phyloP scores from a whole-genome alignment of 2,797 vertebrate species.

The Anas acuta region DNA sequence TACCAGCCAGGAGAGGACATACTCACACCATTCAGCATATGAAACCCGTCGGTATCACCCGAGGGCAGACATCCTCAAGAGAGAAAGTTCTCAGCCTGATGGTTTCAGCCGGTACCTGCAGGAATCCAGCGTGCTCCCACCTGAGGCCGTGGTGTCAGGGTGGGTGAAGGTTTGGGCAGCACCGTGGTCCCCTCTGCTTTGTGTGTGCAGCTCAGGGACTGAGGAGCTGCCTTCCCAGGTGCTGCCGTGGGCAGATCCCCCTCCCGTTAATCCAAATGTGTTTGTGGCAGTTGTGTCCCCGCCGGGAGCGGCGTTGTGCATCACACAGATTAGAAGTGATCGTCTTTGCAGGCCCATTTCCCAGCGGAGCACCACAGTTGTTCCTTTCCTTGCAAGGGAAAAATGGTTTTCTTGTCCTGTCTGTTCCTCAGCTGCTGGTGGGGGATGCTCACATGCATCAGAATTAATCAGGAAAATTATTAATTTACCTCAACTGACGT shows the following conservation, averaged over 20 bases:
- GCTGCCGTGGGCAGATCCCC: neutral
- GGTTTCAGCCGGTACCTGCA: neutral
- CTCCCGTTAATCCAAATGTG: neutral
- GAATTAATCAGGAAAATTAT: neutral
- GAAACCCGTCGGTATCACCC: neutral
- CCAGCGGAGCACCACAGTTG: neutral
- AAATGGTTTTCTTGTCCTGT: neutral
- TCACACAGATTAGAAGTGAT: neutral
- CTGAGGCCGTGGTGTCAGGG: fast-evolving
- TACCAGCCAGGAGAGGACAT: neutral
- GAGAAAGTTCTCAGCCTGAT: neutral
- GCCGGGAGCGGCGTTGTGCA: fast-evolving
- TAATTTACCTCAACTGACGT: neutral
- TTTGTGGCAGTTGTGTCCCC: neutral
- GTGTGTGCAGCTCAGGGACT: neutral
- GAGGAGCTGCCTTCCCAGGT: neutral
- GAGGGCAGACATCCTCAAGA: neutral
- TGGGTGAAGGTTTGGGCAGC: neutral
- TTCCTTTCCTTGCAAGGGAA: neutral
- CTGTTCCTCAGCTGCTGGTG: neutral
- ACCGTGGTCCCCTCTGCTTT: too few species aligned
- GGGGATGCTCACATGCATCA: neutral
- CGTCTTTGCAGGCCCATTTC: fast-evolving
- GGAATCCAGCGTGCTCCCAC: neutral
- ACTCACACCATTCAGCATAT: conserved; percentile 2